Conservation (phyloP, 2,113 vertebrate species). For the Guaruba guarouba region DNA sequence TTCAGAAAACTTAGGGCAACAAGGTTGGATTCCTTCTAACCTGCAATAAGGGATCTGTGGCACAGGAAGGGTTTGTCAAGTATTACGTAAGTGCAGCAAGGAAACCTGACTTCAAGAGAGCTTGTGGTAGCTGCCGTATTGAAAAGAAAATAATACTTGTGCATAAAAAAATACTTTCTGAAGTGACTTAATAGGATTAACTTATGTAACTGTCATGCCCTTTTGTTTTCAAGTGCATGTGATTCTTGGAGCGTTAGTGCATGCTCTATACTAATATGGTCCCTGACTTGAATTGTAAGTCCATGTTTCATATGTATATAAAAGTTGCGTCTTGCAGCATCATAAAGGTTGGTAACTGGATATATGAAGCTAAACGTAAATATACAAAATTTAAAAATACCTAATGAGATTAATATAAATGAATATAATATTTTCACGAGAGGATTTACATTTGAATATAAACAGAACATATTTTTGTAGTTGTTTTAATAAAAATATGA, state of each 20-base stretch:
- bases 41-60: background rate
- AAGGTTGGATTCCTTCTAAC: background rate
- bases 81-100: background rate
- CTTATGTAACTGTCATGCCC: background rate
- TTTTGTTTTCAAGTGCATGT: background rate
- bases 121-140: background rate
- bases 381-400: background rate
- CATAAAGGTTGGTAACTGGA: background rate
- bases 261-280: background rate
- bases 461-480: background rate
- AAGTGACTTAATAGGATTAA: background rate
- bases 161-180: background rate
- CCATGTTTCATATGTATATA: rapidly evolving
- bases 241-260: background rate
- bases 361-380: background rate
- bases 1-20: background rate
- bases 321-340: background rate
- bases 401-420: background rate
- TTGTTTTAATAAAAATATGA: background rate
- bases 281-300: background rate
- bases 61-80: background rate
- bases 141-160: background rate
- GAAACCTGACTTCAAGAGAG: background rate
- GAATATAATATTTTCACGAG: background rate
- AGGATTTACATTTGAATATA: background rate